Percentiles rank a stretch among this genome's conserved stretches.
Evolutionary conservation across 1,140 invertebrate species (phyloP).

Genomic region (Aphis craccivora): DNA sequence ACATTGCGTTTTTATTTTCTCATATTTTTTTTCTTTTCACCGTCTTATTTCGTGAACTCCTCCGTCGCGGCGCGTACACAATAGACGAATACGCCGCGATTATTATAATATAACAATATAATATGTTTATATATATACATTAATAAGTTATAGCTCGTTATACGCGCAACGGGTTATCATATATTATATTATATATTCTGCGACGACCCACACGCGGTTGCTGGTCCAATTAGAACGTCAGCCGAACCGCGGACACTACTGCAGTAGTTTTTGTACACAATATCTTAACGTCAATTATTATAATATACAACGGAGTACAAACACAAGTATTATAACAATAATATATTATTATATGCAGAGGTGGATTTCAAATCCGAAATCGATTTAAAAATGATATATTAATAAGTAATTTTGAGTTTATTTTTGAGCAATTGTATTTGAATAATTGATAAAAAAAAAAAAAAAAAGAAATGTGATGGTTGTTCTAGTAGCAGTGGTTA

Average conservation of each 20-base stretch:
- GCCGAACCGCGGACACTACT: background rate
- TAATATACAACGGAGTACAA: background rate
- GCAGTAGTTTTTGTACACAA: background rate
- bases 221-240: constrained; percentile 44
- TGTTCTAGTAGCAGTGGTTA: no score
- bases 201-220: constrained; percentile 28
- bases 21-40: background rate
- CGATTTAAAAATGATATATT: background rate
- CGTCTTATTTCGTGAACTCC: background rate
- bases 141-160: background rate
- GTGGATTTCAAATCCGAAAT: background rate
- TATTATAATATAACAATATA: background rate
- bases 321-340: background rate
- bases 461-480: no score
- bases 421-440: no score
- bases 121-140: background rate
- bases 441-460: no score
- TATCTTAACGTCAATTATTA: constrained; percentile 41
- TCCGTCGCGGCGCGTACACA: background rate
- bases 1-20: constrained; percentile 48
- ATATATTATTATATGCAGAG: background rate
- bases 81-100: background rate
- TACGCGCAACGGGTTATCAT: background rate
- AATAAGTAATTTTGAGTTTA: no score
- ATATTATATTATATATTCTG: background rate